A percentile compares a stretch with the other conserved stretches of the same genome.
Evolutionary conservation across 2,113 vertebrate species (phyloP).

Genomic region (Epinephelus lanceolatus): DNA sequence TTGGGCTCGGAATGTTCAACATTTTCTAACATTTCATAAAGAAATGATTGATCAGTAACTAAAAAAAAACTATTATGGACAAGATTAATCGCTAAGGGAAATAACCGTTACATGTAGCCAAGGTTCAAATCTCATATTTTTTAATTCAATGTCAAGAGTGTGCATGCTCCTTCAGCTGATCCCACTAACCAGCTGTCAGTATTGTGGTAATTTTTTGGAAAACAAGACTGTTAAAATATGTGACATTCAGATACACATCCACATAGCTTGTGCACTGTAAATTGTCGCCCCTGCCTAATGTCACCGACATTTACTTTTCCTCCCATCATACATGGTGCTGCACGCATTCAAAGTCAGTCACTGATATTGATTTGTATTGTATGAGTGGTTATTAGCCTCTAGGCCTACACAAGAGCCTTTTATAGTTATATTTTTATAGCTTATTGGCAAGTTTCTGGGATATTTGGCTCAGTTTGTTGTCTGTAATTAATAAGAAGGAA

Average conservation of each 20-base stretch:
- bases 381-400: not conserved
- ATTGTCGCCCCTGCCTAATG: not conserved
- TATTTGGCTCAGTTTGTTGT: not conserved
- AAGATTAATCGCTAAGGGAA: not conserved
- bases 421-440: not conserved
- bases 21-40: not conserved
- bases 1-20: not conserved
- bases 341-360: not conserved
- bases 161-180: not conserved
- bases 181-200: not conserved
- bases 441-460: not conserved
- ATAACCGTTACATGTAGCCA: not conserved
- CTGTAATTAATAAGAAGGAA: not conserved
- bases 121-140: not conserved
- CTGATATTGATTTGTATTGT: not conserved
- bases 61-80: not conserved
- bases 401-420: not conserved
- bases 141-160: not conserved
- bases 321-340: not conserved
- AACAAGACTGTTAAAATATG: not conserved
- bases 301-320: constrained; percentile 2
- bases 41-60: not conserved
- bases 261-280: not conserved
- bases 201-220: not conserved
- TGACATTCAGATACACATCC: not conserved